Base-by-base conservation (phyloP, 1,140 invertebrate species). In the Belonocnema kinseyi region DNA sequence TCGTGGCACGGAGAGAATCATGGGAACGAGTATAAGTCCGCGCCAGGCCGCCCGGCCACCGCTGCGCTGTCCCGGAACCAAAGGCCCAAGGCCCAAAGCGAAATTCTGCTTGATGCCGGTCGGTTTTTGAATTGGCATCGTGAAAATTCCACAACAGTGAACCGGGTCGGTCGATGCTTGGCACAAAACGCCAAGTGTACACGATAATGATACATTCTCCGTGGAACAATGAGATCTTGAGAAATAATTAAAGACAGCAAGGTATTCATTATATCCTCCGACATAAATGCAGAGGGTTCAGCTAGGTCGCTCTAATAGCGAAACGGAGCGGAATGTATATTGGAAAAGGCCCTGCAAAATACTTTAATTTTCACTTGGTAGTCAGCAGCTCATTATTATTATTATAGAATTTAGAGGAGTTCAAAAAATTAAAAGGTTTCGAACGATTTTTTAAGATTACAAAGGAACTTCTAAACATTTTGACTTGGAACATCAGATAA, bases 21-120 rank as follows among this genome's bases (percentile, higher is more conserved):
- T 88, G 86, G 83, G 86, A 88, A 87, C 85, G 80, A 33, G 5
- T 33, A 3, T 26, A 84, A 85, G 81, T 81, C 75, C 80, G 78
- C 72, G 19, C n/a, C 26, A 33, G 3, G 53, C 79, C 14, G 14
- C 26, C 33, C 53, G 13, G 21, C 16, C 58, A 16, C 16, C 26
- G 61, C 80, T 77, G 75, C 77, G 76, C 77, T 79, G 85, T 82
- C 80, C 77, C 86, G 86, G 87, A 86, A 88, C 86, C 83, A 3
- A 33, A 33, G 26, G 26, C 26, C 83, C 75, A 77, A 77, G 79
- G 52, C 80, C 73, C 76, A 46, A 74, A 73, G 77, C 80, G 75
- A 83, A 84, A 85, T 85, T 72, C 21, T 50, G 51, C 70, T 75
- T 70, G 52, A 50, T 61, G 54, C 66, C 46, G 52, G 16, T 78